Evolutionary conservation across 2,797 vertebrate species (phyloP).

Genomic region (Emys orbicularis): DNA sequence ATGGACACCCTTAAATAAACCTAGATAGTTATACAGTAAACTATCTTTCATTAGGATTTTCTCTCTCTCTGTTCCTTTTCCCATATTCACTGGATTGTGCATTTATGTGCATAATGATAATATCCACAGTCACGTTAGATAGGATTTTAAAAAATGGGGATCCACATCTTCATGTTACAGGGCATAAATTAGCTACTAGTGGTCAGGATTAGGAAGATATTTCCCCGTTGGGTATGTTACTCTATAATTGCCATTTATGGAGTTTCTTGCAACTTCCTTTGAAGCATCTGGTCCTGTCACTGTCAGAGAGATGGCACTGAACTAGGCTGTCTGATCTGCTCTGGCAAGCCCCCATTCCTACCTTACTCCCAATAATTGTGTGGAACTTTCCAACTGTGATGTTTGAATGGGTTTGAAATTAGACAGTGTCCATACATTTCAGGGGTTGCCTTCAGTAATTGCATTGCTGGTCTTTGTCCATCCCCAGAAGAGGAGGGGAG

Average conservation of each 20-base stretch:
- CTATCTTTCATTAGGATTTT: conserved; percentile 28
- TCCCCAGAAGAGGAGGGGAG: neutral
- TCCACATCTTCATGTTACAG: neutral
- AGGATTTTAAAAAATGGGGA: neutral
- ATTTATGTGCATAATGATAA: conserved; percentile 17
- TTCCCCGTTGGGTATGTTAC: neutral
- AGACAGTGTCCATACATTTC: neutral
- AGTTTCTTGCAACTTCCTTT: too few relatives aligned
- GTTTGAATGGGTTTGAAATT: neutral
- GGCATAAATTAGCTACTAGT: neutral
- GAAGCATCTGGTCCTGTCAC: too few relatives aligned
- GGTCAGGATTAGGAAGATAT: neutral
- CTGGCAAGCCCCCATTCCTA: too few relatives aligned
- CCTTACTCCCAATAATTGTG: too few relatives aligned
- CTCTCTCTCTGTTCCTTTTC: neutral
- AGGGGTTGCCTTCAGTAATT: neutral
- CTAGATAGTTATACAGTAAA: neutral
- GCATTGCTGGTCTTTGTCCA: neutral
- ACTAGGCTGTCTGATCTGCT: too few relatives aligned
- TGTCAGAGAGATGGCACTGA: too few relatives aligned
- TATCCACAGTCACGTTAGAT: neutral
- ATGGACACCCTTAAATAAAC: neutral
- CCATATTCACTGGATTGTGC: neutral
- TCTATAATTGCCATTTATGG: neutral
- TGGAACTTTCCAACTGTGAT: too few relatives aligned